phyloP scores from a whole-genome alignment of 2,797 vertebrate genomes.

The Trematomus bernacchii region DNA sequence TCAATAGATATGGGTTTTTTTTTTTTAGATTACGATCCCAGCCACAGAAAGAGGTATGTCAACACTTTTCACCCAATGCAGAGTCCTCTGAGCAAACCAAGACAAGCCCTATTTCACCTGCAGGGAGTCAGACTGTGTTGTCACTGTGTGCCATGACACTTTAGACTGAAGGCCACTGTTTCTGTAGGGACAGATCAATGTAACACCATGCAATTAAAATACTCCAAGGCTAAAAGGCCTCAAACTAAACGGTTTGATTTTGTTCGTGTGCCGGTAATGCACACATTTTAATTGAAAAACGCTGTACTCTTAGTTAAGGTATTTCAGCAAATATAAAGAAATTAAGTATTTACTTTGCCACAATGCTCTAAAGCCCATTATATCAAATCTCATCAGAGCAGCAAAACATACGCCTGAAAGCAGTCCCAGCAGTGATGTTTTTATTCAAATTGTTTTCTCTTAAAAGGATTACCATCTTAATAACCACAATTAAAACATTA shows the following conservation, averaged over 20 bases:
- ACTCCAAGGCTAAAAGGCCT: slow-evolving; percentile 40
- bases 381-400: background rate
- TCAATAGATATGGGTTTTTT: background rate
- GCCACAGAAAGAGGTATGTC: slow-evolving; percentile 17
- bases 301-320: background rate
- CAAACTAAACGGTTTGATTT: slow-evolving; percentile 28
- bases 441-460: background rate
- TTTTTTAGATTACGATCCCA: slow-evolving; percentile 1
- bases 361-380: slow-evolving; percentile 2
- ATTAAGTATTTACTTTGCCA: background rate
- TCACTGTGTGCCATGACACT: slow-evolving; percentile 51
- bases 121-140: slow-evolving; percentile 40
- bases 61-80: slow-evolving; percentile 32
- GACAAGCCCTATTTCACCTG: slow-evolving; percentile 49
- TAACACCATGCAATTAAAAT: slow-evolving; percentile 58
- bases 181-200: slow-evolving; percentile 41
- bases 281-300: background rate
- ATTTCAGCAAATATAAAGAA: background rate
- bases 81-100: slow-evolving; percentile 33
- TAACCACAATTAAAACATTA: slow-evolving; percentile 14
- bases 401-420: background rate
- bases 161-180: slow-evolving; percentile 51
- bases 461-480: slow-evolving; percentile 9
- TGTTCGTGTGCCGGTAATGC: slow-evolving; percentile 14
- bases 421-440: background rate